A percentile compares a stretch with the other conserved stretches of the same genome.
Conservation (phyloP, 2,113 vertebrate species). For the Eudyptes chrysolophus region DNA sequence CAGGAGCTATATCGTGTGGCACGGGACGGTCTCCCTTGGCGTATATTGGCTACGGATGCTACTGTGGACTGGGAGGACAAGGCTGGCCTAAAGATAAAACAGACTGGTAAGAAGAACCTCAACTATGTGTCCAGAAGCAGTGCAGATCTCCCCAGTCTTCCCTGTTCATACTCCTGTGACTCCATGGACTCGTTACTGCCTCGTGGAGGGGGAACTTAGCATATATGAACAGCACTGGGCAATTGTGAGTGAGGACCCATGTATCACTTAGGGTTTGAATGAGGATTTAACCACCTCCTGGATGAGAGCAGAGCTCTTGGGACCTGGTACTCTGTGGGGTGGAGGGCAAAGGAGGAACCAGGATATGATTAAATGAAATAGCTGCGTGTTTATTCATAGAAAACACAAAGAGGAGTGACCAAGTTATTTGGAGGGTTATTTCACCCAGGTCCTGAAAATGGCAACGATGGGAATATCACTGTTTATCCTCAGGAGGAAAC, state of each 20-base stretch:
- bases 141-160: not conserved
- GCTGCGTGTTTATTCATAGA: not conserved
- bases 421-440: not conserved
- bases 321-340: not conserved
- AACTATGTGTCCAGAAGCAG: not conserved
- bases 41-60: conserved; percentile 87
- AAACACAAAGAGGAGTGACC: not conserved
- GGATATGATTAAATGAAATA: not conserved
- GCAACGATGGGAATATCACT: not conserved
- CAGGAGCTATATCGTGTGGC: conserved; percentile 82
- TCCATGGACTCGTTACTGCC: not conserved
- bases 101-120: conserved; percentile 81
- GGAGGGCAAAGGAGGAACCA: not conserved
- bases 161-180: not conserved
- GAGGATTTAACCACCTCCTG: not conserved
- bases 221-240: not conserved
- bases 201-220: not conserved
- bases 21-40: conserved; percentile 78
- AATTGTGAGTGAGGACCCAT: not conserved
- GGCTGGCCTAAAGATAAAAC: conserved; percentile 84
- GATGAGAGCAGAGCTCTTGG: not conserved
- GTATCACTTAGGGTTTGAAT: not conserved
- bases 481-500: not conserved
- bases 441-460: not conserved
- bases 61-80: conserved; percentile 86